phyloP scores from a whole-genome alignment of 2,888 invertebrate species.

The Alitta virens region DNA sequence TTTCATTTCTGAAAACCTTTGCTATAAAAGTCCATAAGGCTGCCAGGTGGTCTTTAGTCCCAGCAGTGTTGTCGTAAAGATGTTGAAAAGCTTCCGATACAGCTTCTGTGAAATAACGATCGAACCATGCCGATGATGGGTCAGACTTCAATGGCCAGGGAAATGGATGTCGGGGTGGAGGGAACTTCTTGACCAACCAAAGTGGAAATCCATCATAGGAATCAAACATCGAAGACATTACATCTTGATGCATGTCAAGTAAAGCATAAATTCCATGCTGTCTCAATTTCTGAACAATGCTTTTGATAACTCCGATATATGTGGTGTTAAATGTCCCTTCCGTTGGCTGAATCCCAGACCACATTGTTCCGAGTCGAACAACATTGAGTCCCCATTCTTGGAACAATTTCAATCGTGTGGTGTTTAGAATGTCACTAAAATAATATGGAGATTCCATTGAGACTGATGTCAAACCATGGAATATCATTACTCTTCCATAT shows the following conservation, averaged over 20 bases:
- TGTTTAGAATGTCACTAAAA: conserved; percentile 30
- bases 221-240: conserved; percentile 29
- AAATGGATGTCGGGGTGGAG: conserved; percentile 29
- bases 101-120: too few species aligned
- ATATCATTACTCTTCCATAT: conserved; percentile 31
- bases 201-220: conserved; percentile 40
- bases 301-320: conserved; percentile 31
- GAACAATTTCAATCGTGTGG: conserved; percentile 28
- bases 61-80: too few species aligned
- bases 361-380: conserved; percentile 40
- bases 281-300: conserved; percentile 43
- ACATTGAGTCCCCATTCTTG: conserved; percentile 43
- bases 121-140: conserved; percentile 24
- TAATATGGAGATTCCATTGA: conserved; percentile 37
- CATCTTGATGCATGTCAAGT: conserved; percentile 43
- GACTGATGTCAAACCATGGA: conserved; percentile 41
- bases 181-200: conserved; percentile 37
- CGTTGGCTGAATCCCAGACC: conserved; percentile 36
- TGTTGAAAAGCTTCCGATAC: too few species aligned
- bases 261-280: conserved; percentile 35
- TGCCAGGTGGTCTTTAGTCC: too few species aligned
- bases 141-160: conserved; percentile 42
- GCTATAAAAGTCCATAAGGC: too few species aligned
- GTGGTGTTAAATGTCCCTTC: conserved; percentile 31
- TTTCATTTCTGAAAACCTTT: too few species aligned